Evolutionary conservation across 2,797 vertebrate species (phyloP).

Genomic region (Cuniculus paca): DNA sequence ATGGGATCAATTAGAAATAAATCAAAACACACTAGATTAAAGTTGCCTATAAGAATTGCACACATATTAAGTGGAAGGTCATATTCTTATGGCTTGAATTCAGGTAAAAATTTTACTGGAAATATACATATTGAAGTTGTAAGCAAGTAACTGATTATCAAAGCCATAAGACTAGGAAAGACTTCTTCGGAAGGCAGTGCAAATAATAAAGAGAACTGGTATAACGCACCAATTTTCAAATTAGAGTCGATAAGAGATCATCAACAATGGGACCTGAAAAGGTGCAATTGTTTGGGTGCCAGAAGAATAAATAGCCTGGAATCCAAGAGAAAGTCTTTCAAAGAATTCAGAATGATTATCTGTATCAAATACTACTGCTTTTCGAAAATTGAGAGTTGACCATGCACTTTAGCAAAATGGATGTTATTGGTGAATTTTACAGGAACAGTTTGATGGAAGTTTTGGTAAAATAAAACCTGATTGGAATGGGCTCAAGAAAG

Average conservation of each 20-base stretch:
- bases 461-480: not conserved
- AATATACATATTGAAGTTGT: conserved; percentile 1
- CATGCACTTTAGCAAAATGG: not conserved
- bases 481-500: not conserved
- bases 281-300: not conserved
- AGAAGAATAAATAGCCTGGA: not conserved
- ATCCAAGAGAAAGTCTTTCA: not conserved
- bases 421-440: conserved; percentile 4
- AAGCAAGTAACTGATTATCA: conserved; percentile 14
- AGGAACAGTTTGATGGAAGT: not conserved
- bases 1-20: not conserved
- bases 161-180: not conserved
- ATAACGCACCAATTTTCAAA: not conserved
- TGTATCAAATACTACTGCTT: not conserved
- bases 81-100: not conserved
- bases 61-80: not conserved
- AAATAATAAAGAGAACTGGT: not conserved
- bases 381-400: not conserved
- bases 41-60: not conserved
- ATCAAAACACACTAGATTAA: not conserved
- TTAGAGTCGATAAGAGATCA: not conserved
- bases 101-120: not conserved
- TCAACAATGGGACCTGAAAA: not conserved
- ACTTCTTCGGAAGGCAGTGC: not conserved
- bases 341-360: not conserved